phyloP scores from a whole-genome alignment of 2,113 vertebrate genomes.

The Cranoglanis bouderius region DNA sequence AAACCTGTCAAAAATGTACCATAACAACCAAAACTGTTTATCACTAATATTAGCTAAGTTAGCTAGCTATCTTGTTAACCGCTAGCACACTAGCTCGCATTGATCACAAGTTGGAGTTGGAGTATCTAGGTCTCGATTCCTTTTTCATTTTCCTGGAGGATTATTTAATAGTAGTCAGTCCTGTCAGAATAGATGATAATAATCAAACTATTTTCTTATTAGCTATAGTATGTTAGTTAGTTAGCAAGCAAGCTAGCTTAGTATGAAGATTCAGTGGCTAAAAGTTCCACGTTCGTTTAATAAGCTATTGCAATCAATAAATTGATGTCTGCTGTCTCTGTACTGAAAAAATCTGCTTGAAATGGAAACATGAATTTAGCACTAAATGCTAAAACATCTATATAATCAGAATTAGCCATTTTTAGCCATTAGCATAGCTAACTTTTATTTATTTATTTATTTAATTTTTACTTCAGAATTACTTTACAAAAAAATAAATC shows the following conservation, averaged over 20 bases:
- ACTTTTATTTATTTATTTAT: background rate
- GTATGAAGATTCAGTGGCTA: background rate
- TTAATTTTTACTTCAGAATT: background rate
- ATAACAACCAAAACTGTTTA: background rate
- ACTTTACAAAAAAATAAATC: background rate
- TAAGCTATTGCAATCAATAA: background rate
- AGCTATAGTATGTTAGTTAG: background rate
- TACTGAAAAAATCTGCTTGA: background rate
- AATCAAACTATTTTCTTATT: background rate
- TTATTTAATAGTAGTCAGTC: background rate
- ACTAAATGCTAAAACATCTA: background rate
- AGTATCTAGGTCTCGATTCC: background rate
- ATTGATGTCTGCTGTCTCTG: background rate
- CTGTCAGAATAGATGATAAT: background rate
- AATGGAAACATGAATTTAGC: background rate
- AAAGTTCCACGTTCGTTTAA: background rate
- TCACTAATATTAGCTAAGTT: background rate
- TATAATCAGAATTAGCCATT: background rate
- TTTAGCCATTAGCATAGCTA: background rate
- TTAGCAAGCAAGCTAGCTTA: background rate
- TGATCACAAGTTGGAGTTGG: background rate
- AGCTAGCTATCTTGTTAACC: background rate
- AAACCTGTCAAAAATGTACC: background rate
- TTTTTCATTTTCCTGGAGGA: background rate
- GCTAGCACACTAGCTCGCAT: background rate